phyloP scores from a whole-genome alignment of 2,113 vertebrate species.

The Canis aureus region DNA sequence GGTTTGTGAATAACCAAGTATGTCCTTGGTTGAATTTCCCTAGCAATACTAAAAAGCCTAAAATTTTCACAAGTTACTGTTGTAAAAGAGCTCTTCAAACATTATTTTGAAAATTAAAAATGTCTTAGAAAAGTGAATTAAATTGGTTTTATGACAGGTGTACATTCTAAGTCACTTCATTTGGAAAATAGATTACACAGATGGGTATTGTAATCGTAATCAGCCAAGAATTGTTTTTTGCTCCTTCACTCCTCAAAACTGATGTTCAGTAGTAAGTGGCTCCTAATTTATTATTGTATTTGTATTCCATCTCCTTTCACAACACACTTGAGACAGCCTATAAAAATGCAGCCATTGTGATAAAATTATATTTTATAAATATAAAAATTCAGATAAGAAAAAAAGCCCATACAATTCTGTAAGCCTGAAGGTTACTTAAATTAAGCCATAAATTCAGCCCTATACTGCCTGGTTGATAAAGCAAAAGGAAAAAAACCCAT shows the following conservation, averaged over 20 bases:
- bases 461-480: neutral
- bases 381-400: neutral
- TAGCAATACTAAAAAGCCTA: constrained; percentile 21
- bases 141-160: neutral
- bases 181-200: neutral
- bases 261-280: neutral
- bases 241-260: neutral
- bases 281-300: neutral
- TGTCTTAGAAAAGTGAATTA: neutral
- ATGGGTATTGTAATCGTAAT: fast-evolving
- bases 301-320: neutral
- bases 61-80: neutral
- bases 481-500: neutral
- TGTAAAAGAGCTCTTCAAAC: constrained; percentile 10
- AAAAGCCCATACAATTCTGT: neutral
- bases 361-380: constrained; percentile 11
- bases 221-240: neutral
- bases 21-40: constrained; percentile 2
- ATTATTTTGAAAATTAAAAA: constrained; percentile 56
- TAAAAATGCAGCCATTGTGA: neutral
- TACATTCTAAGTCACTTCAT: neutral
- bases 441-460: neutral
- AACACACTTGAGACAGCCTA: neutral
- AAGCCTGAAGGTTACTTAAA: neutral
- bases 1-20: constrained; percentile 8